These are phyloP conservation scores for Helicolenus hilgendorfi DNA, from an alignment of 2,797 vertebrate genomes.

Conservation along the genomic window DNA sequence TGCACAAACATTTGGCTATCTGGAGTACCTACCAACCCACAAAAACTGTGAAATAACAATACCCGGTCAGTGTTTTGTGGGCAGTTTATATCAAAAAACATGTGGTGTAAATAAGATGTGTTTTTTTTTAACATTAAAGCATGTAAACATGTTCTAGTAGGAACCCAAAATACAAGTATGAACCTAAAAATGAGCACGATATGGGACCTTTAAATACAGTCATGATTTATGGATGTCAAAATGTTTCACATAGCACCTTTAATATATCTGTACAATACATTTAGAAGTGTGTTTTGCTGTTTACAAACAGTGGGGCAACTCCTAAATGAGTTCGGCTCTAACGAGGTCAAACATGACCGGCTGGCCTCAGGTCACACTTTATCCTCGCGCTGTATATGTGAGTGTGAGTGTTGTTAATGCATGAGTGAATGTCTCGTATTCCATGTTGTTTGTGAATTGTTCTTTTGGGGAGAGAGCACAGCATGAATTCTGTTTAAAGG, in stretches of 20 bases:
- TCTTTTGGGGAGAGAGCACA: neutral
- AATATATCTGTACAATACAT: neutral
- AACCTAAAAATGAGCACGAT: fast-evolving
- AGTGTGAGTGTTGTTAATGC: neutral
- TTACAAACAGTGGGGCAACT: neutral
- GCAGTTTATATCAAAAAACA: too few species aligned
- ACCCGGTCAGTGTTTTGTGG: too few species aligned
- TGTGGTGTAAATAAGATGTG: too few species aligned
- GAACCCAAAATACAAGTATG: neutral
- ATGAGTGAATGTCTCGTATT: neutral
- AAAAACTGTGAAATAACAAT: too few species aligned
- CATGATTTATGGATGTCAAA: neutral
- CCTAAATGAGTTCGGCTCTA: neutral
- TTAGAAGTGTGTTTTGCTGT: neutral
- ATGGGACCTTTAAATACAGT: neutral
- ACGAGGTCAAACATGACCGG: conserved; percentile 10
- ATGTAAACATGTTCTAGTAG: neutral
- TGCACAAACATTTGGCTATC: too few species aligned
- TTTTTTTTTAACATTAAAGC: neutral
- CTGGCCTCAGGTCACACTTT: conserved; percentile 21
- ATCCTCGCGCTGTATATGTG: neutral
- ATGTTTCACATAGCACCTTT: neutral
- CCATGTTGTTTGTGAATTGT: neutral
- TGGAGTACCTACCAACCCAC: too few species aligned
- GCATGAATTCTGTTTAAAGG: neutral